A percentile compares a stretch with the other conserved stretches of the same genome.
phyloP scores from a whole-genome alignment of 2,113 vertebrate genomes.

The Sclerurus mexicanus region DNA sequence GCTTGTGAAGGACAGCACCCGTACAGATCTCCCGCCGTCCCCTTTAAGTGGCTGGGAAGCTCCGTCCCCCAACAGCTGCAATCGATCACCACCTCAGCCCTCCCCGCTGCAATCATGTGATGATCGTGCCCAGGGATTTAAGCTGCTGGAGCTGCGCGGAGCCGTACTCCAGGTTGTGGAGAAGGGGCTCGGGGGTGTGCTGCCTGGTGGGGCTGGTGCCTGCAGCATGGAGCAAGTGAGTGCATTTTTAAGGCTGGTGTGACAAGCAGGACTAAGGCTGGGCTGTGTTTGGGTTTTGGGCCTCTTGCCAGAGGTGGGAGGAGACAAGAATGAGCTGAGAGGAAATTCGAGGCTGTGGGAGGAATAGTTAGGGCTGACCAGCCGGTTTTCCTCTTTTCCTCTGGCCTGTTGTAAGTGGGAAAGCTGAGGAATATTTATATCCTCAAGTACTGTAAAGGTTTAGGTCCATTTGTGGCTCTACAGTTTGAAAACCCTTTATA shows the following conservation, averaged over 20 bases:
- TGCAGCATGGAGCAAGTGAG: conserved; percentile 62
- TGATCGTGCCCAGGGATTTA: not conserved
- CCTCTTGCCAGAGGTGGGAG: not conserved
- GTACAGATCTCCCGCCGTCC: not conserved
- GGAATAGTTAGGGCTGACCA: not conserved
- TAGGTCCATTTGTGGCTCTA: not conserved
- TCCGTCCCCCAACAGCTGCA: not conserved
- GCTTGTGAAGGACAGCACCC: not conserved
- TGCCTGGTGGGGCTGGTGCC: not conserved
- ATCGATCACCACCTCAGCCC: not conserved
- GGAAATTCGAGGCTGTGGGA: not conserved
- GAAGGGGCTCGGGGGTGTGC: not conserved
- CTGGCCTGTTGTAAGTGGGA: rapidly evolving
- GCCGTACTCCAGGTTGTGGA: not conserved
- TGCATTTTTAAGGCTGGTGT: not conserved
- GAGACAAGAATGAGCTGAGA: not conserved
- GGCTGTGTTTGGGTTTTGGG: not conserved
- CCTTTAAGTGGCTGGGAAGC: not conserved
- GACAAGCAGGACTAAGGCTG: too few relatives aligned
- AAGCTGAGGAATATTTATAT: not conserved
- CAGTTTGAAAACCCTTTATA: not conserved
- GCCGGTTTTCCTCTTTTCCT: not conserved
- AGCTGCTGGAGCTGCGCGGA: not conserved
- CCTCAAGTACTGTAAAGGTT: not conserved
- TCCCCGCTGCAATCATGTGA: not conserved